Evolutionary conservation across 30 jellyfish, hydroid and myxozoan genomes (phyloP).

Genomic region (Hydractinia echinata): DNA sequence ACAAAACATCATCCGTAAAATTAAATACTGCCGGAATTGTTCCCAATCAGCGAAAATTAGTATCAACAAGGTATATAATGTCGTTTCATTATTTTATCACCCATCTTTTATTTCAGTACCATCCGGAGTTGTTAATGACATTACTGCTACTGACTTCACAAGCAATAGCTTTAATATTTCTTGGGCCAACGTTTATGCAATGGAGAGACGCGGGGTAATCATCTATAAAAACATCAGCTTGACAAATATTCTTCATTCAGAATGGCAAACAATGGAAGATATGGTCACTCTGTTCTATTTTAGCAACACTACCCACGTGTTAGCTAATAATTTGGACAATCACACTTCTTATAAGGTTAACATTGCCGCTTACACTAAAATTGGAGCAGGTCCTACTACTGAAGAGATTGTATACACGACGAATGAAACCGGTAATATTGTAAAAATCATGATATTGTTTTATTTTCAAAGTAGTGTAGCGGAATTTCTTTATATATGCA

Average conservation of each 20-base stretch:
- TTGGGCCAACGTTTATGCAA: neutral
- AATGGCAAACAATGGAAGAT: neutral
- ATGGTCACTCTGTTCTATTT: neutral
- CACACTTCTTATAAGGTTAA: neutral
- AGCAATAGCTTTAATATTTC: neutral
- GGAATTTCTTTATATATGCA: too few relatives aligned
- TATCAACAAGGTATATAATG: too few relatives aligned
- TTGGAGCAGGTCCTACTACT: conserved; percentile 9
- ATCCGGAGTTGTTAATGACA: neutral
- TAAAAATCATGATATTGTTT: too few relatives aligned
- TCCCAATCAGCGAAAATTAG: too few relatives aligned
- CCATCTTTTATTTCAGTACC: neutral
- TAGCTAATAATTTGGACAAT: neutral
- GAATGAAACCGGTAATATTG: neutral
- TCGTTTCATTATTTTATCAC: too few relatives aligned
- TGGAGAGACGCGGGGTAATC: conserved; percentile 17
- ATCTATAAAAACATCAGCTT: neutral
- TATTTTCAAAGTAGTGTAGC: neutral
- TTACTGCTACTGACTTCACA: neutral
- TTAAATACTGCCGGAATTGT: too few relatives aligned
- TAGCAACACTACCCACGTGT: neutral
- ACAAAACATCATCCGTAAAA: too few relatives aligned
- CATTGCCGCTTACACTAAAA: neutral
- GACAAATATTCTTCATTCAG: neutral
- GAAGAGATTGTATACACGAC: neutral